These are phyloP conservation scores for Augiades crinisus DNA, from an alignment of 2,888 invertebrate genomes.

Conservation along the genomic window DNA sequence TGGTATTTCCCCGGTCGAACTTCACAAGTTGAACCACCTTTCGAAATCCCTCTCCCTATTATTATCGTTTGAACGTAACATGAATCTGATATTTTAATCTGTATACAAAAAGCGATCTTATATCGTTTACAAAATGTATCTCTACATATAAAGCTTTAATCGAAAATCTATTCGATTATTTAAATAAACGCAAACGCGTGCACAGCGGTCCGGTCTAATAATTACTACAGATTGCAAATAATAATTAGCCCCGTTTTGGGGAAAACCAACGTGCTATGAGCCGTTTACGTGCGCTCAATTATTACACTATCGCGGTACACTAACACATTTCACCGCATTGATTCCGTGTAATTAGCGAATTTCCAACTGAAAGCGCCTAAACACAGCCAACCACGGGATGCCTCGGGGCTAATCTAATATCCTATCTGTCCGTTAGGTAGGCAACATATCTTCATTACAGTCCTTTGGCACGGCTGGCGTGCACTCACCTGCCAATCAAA, in stretches of 20 bases:
- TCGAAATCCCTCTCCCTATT: too few relatives aligned
- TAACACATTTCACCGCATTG: not conserved
- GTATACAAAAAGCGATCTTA: too few relatives aligned
- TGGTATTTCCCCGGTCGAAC: too few relatives aligned
- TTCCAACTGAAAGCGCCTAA: not conserved
- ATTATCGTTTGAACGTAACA: too few relatives aligned
- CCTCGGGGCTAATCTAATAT: not conserved
- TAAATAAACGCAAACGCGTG: too few relatives aligned
- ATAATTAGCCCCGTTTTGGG: not conserved
- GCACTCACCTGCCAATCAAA: slow-evolving; percentile 1
- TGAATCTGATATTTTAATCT: too few relatives aligned
- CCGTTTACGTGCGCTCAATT: slow-evolving; percentile 1
- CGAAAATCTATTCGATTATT: too few relatives aligned
- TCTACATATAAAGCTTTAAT: too few relatives aligned
- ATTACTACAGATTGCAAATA: not conserved
- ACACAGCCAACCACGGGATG: not conserved
- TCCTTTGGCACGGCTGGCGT: not conserved
- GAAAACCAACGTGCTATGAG: not conserved
- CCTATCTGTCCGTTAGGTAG: not conserved
- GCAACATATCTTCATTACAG: slow-evolving; percentile 1
- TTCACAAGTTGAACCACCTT: too few relatives aligned
- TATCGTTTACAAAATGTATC: too few relatives aligned
- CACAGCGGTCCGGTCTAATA: not conserved
- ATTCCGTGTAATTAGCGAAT: not conserved
- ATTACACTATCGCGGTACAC: not conserved